Conservation (phyloP, 2,888 invertebrate species). For the Pseudococcus longispinus region DNA sequence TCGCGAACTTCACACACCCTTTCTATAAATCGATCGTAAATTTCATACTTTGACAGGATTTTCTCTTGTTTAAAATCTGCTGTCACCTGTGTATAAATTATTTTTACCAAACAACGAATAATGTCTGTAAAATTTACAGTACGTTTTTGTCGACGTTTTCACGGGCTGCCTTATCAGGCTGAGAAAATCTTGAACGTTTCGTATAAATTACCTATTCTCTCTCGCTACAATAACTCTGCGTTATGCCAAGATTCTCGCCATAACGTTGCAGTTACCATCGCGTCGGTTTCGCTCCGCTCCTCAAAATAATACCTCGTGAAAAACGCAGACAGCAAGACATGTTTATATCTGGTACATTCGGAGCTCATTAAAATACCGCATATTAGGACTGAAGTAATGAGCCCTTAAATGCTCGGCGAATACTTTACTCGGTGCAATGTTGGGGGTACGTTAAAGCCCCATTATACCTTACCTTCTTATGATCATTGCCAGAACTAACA, state of each 20-base stretch:
- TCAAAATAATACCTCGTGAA: neutral
- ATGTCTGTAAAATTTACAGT: neutral
- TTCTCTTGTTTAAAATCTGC: neutral
- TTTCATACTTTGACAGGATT: neutral
- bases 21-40: neutral
- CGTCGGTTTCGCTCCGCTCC: neutral
- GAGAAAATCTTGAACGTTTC: neutral
- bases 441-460: neutral
- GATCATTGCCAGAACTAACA: slow-evolving; percentile 47
- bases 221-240: neutral
- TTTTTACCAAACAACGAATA: neutral
- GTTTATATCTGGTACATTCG: neutral
- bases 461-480: slow-evolving; percentile 30
- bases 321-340: neutral
- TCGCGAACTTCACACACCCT: too few relatives aligned
- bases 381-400: neutral
- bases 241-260: neutral
- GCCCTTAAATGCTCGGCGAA: neutral
- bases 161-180: neutral
- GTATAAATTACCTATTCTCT: neutral
- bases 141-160: neutral
- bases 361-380: neutral
- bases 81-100: neutral
- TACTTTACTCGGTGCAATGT: neutral
- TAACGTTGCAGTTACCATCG: too few relatives aligned